phyloP scores from a whole-genome alignment of 2,888 invertebrate genomes.

The Cabera pusaria region DNA sequence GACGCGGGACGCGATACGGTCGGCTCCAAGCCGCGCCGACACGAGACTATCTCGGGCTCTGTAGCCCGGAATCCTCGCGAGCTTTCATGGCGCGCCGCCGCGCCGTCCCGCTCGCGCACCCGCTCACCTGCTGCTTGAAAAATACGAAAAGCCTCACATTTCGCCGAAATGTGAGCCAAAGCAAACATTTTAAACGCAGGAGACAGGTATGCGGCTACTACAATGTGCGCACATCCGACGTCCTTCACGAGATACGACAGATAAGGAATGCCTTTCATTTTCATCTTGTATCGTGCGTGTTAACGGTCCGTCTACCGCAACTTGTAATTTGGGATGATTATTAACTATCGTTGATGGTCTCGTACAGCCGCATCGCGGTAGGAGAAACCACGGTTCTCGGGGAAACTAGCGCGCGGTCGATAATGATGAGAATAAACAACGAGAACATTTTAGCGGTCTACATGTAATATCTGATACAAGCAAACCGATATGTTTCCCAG shows the following conservation, averaged over 20 bases:
- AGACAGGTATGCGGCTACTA: slow-evolving; percentile 57
- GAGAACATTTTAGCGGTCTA: slow-evolving; percentile 59
- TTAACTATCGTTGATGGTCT: slow-evolving; percentile 63
- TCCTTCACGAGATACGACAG: slow-evolving; percentile 26
- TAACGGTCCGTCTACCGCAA: slow-evolving; percentile 49
- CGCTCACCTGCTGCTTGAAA: slow-evolving; percentile 70
- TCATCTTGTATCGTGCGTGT: slow-evolving; percentile 10
- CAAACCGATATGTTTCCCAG: slow-evolving; percentile 49
- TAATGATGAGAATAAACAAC: slow-evolving; percentile 65
- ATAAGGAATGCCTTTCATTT: slow-evolving; percentile 16
- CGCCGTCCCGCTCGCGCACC: slow-evolving; percentile 68
- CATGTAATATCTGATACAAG: slow-evolving; percentile 67
- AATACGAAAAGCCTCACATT: slow-evolving; percentile 68
- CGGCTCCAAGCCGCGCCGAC: slow-evolving; percentile 62
- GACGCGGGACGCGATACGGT: slow-evolving; percentile 47
- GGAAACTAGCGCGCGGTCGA: slow-evolving; percentile 36
- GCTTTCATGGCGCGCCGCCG: slow-evolving; percentile 55
- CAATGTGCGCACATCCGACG: slow-evolving; percentile 28
- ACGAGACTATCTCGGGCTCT: slow-evolving; percentile 59
- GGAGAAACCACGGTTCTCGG: slow-evolving; percentile 33
- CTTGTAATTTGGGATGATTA: slow-evolving; percentile 61
- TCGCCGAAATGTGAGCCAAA: slow-evolving; percentile 73
- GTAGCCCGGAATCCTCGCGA: slow-evolving; percentile 47
- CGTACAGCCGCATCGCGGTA: slow-evolving; percentile 48
- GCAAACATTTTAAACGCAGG: slow-evolving; percentile 56